Evolutionary conservation across 2,888 invertebrate genomes (phyloP), one percentile per base, ranked within the genome.

Genomic region (Agrotis clavis): DNA sequence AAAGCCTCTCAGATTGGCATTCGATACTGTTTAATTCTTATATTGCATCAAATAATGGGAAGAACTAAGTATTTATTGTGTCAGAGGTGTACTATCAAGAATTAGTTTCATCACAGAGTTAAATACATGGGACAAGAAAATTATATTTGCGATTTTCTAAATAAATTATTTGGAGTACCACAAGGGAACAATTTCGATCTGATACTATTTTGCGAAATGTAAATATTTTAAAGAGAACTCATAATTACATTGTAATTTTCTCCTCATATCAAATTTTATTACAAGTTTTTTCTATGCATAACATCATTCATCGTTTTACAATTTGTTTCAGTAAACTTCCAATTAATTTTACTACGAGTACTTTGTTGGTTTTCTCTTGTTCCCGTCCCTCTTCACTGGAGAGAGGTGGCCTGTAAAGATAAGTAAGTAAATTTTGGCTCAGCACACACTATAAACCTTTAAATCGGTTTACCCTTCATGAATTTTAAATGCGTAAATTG

Each of bases 401-500:
- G 56, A 65, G 41, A 65, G 41, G 53, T 66, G 54, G 50, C 25
- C 18, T 48, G 54, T 59, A 68, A 67, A 69, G 81, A 65, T 70
- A 75, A 66, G 63, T 47, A 56, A 60, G 30, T 71, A 62, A 62
- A 65, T 68, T 77, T 66, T n/a, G 19, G 45, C 59, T 77, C 62
- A 60, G 67, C 19, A 64, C 25, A 79, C 53, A 67, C 79, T 74
- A 79, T 69, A 76, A 72, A 69, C 71, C 67, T 82, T 85, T 77
- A 73, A 84, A 75, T 85, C 57, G 83, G 73, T 82, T 77, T 80
- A 76, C 74, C 80, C 83, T 71, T 80, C 83, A 85, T 84, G 77
- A 80, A 84, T 83, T 84, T 84, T 85, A 83, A 84, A 85, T 80
- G 66, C 73, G 65, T 63, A 75, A 85, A 85, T 79, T 82, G 83